Percentiles rank a stretch among this genome's conserved stretches.
These are phyloP conservation scores for Pocota personata DNA, from an alignment of 2,888 invertebrate species.

Conservation along the genomic window DNA sequence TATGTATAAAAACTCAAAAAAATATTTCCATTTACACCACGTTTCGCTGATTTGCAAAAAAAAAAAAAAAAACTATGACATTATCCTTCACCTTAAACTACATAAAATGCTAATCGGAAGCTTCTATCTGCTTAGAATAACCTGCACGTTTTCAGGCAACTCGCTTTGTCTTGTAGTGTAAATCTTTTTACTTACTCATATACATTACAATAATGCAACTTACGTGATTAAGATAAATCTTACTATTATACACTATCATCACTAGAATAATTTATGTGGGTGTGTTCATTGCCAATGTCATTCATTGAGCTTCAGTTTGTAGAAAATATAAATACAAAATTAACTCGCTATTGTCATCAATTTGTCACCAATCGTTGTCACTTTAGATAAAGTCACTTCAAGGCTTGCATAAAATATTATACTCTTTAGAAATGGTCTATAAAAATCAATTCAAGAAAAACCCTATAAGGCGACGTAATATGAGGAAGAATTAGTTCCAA, in stretches of 20 bases:
- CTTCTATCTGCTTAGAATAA: slow-evolving; percentile 3
- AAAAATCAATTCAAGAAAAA: neutral
- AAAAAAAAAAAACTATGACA: neutral
- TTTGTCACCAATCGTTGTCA: neutral
- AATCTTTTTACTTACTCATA: neutral
- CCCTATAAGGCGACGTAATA: neutral
- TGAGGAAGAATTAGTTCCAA: neutral
- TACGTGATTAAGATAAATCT: slow-evolving; percentile 35
- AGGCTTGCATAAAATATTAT: neutral
- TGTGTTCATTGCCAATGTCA: slow-evolving; percentile 39
- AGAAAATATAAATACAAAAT: neutral
- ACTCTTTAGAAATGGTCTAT: neutral
- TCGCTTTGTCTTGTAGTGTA: neutral
- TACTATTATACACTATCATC: neutral
- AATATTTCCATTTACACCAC: neutral
- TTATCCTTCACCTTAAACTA: neutral
- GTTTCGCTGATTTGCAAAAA: neutral
- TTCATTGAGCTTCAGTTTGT: neutral
- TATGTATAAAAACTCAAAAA: neutral
- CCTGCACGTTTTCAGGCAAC: neutral
- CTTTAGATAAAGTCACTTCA: neutral
- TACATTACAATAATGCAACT: slow-evolving; percentile 4
- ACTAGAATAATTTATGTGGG: slow-evolving; percentile 30
- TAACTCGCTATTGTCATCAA: neutral
- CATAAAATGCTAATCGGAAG: neutral